Evolutionary conservation across 2,113 vertebrate species (phyloP).

Genomic region (Nibea albiflora): DNA sequence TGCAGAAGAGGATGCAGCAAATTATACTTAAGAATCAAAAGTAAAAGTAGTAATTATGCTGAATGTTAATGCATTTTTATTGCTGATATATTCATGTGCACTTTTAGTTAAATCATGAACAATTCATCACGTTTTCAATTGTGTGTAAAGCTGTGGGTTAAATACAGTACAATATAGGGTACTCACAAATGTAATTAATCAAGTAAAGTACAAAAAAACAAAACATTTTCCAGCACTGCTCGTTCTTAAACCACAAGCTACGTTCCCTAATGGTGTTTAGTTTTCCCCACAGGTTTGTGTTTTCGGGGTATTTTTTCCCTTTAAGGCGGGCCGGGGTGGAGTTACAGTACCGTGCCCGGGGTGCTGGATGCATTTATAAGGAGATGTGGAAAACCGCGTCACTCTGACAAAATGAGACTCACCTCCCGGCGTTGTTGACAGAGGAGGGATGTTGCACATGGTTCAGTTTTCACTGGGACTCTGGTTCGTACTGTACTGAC

Average conservation of each 20-base stretch:
- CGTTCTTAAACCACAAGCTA: not conserved
- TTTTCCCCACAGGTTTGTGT: not conserved
- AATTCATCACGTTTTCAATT: not conserved
- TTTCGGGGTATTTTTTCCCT: constrained; percentile 36
- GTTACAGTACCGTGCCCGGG: constrained; percentile 23
- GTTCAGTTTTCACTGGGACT: constrained; percentile 25
- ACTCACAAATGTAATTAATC: not conserved
- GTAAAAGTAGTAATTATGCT: not conserved
- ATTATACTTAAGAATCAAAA: not conserved
- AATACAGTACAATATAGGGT: no score
- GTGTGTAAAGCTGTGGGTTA: not conserved
- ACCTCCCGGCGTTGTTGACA: constrained; percentile 65
- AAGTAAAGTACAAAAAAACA: not conserved
- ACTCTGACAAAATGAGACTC: constrained; percentile 64
- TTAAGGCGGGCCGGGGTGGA: constrained; percentile 69
- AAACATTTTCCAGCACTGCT: not conserved
- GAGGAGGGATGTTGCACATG: constrained; percentile 73
- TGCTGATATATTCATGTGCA: not conserved
- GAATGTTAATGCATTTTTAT: not conserved
- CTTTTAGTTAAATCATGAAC: not conserved
- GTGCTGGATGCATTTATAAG: constrained; percentile 62
- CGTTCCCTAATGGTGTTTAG: not conserved
- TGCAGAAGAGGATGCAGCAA: not conserved
- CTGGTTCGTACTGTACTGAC: not conserved
- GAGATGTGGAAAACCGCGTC: constrained; percentile 70